phyloP scores from a whole-genome alignment of 2,888 invertebrate species.

The Volucella zonaria region DNA sequence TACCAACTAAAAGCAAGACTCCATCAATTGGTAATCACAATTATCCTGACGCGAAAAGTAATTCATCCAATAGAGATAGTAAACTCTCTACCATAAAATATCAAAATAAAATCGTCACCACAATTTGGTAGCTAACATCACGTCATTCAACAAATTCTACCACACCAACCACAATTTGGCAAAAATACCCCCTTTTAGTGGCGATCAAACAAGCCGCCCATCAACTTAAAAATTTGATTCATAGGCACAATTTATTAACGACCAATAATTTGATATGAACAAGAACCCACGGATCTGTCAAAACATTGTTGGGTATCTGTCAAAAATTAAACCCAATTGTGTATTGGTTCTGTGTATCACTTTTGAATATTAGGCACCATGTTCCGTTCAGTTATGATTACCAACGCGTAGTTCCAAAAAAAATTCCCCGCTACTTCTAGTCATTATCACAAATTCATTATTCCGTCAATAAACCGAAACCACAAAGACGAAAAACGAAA shows the following conservation, averaged over 20 bases:
- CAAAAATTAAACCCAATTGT: constrained; percentile 27
- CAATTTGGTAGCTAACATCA: constrained; percentile 6
- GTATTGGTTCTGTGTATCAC: constrained; percentile 4
- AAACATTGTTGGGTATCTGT: constrained; percentile 42
- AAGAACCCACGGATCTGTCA: constrained; percentile 42
- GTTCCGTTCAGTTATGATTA: constrained; percentile 24
- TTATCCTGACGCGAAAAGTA: constrained; percentile 34
- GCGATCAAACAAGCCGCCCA: neutral
- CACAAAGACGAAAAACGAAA: constrained; percentile 7
- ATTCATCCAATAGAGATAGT: constrained; percentile 30
- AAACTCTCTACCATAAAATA: constrained; percentile 4
- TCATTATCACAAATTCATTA: constrained; percentile 46
- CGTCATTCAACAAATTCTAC: constrained; percentile 2
- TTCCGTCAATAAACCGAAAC: constrained; percentile 46
- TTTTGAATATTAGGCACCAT: neutral
- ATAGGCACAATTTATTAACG: constrained; percentile 41
- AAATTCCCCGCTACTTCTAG: constrained; percentile 20
- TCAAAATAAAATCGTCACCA: constrained; percentile 18
- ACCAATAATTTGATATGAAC: constrained; percentile 46
- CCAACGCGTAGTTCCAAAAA: constrained; percentile 42
- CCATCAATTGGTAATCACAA: constrained; percentile 22
- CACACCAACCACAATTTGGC: constrained; percentile 2
- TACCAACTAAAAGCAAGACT: neutral
- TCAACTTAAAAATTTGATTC: constrained; percentile 37
- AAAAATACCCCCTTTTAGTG: neutral